A percentile compares a stretch with the other conserved stretches of the same genome.
phyloP scores from a whole-genome alignment of 2,113 vertebrate genomes.

The Plotosus lineatus region DNA sequence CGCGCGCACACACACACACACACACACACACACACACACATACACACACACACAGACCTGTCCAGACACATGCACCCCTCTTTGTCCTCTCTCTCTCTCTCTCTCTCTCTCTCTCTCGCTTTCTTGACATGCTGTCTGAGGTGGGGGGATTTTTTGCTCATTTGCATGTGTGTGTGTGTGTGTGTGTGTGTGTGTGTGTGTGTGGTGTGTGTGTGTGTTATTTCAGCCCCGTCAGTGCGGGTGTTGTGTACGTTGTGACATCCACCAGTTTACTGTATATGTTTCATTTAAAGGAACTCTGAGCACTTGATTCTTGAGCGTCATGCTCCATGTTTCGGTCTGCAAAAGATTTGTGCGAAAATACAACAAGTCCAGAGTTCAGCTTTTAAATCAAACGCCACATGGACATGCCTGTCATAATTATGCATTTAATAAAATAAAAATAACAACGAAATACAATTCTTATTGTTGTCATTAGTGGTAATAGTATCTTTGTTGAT shows the following conservation, averaged over 20 bases:
- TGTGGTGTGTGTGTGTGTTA: slow-evolving; percentile 14
- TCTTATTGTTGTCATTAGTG: too few species aligned
- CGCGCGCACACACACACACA: too few species aligned
- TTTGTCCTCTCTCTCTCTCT: not conserved
- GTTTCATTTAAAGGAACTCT: slow-evolving; percentile 46
- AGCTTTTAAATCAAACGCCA: too few species aligned
- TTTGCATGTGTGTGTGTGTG: slow-evolving; percentile 12
- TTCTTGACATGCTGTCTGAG: slow-evolving; percentile 30
- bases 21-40: not conserved
- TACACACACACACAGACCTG: slow-evolving; percentile 4
- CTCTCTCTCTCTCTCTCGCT: not conserved
- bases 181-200: not conserved
- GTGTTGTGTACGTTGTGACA: slow-evolving; percentile 39
- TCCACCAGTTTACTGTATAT: slow-evolving; percentile 48
- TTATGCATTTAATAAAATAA: too few species aligned
- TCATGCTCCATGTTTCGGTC: not conserved
- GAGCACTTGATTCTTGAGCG: not conserved
- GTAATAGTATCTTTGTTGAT: too few species aligned
- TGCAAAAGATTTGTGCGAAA: not conserved
- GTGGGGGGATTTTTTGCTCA: slow-evolving; percentile 37
- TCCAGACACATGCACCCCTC: not conserved
- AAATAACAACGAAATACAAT: too few species aligned
- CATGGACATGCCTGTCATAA: too few species aligned
- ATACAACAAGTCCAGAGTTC: too few species aligned
- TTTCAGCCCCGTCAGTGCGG: slow-evolving; percentile 22